Evolutionary conservation across 2,888 invertebrate species (phyloP).

Genomic region (Fissipunctia ypsillon): DNA sequence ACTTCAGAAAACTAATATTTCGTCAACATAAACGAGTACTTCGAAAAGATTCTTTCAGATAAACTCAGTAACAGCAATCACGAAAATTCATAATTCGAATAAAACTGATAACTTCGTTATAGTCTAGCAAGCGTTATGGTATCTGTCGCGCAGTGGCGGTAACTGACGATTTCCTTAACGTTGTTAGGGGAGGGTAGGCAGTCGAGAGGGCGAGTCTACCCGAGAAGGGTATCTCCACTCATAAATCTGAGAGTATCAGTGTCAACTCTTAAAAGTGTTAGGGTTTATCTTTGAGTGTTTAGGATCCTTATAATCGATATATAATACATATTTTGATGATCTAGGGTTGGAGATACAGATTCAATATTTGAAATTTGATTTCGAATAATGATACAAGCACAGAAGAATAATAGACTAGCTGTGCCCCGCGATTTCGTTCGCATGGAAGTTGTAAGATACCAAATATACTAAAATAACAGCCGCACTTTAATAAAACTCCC

Average conservation of each 20-base stretch:
- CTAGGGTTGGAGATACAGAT: not conserved
- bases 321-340: constrained; percentile 46
- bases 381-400: too few relatives aligned
- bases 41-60: constrained; percentile 26
- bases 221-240: constrained; percentile 49
- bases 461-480: too few relatives aligned
- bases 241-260: constrained; percentile 67
- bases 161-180: constrained; percentile 76
- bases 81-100: constrained; percentile 56
- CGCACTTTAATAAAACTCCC: too few relatives aligned
- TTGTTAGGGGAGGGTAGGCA: constrained; percentile 63
- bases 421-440: too few relatives aligned
- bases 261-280: constrained; percentile 64
- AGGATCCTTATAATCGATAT: constrained; percentile 53
- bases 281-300: constrained; percentile 58
- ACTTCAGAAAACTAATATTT: constrained; percentile 25
- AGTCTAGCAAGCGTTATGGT: constrained; percentile 65
- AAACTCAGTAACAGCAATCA: constrained; percentile 39
- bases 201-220: constrained; percentile 44
- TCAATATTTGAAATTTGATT: constrained; percentile 4
- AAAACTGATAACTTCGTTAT: constrained; percentile 59
- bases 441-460: too few relatives aligned
- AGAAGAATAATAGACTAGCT: not conserved
- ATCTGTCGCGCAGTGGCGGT: constrained; percentile 69
- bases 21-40: constrained; percentile 29